Evolutionary conservation across 2,888 invertebrate genomes (phyloP).

Genomic region (Fissipunctia ypsillon): DNA sequence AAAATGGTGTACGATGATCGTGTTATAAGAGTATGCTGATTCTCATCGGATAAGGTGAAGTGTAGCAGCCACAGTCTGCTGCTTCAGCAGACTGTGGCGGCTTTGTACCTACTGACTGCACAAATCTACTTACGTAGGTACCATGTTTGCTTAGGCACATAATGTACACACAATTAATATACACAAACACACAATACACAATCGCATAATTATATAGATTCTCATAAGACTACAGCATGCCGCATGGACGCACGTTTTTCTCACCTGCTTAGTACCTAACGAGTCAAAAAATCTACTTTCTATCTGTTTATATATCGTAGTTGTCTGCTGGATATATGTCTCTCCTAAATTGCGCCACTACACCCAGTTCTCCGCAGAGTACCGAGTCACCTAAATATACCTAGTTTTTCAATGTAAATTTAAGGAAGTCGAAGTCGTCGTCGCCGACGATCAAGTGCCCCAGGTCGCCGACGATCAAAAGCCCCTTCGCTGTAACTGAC

Average conservation of each 20-base stretch:
- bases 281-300: not conserved
- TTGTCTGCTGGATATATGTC: not conserved
- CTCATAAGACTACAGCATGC: not conserved
- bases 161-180: too few relatives aligned
- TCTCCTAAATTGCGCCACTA: not conserved
- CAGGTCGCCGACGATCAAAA: constrained; percentile 49
- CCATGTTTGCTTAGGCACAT: not conserved
- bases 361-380: not conserved
- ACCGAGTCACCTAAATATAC: not conserved
- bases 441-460: constrained; percentile 61
- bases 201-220: not conserved
- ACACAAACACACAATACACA: not conserved
- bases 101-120: not conserved
- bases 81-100: not conserved
- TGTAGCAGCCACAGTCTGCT: not conserved
- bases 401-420: constrained; percentile 28
- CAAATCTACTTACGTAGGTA: not conserved
- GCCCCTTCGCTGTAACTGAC: constrained; percentile 71
- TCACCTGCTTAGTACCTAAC: not conserved
- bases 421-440: constrained; percentile 67
- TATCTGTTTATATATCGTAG: too few relatives aligned
- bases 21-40: not conserved
- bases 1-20: not conserved
- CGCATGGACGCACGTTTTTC: not conserved
- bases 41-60: not conserved